Evolutionary conservation across 2,888 invertebrate genomes (phyloP).

Genomic region (Hyalella azteca): DNA sequence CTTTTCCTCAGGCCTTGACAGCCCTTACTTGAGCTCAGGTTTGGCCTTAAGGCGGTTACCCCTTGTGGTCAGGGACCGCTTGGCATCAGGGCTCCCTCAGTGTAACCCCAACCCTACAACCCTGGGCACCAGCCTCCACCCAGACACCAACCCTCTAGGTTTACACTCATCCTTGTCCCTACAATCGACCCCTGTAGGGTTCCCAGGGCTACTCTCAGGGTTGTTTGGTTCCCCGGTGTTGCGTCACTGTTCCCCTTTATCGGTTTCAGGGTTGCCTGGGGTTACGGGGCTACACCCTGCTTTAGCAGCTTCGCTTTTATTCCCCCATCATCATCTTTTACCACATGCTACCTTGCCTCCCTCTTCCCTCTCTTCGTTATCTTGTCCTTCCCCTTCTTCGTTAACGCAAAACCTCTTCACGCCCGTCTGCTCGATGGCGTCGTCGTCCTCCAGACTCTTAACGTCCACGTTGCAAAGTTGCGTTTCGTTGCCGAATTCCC

Average conservation of each 20-base stretch:
- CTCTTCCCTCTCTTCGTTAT: constrained; percentile 37
- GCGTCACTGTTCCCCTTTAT: constrained; percentile 38
- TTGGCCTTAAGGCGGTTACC: constrained; percentile 7
- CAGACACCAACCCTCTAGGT: constrained; percentile 9
- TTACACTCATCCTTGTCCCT: constrained; percentile 42
- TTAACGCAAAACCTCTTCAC: constrained; percentile 35
- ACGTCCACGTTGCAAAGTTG: not conserved
- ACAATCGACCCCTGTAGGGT: constrained; percentile 45
- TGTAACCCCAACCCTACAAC: not conserved
- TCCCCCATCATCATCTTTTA: constrained; percentile 16
- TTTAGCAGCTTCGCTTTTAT: constrained; percentile 49
- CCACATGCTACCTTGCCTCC: constrained; percentile 38
- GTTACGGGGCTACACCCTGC: constrained; percentile 42
- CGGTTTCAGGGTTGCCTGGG: constrained; percentile 39
- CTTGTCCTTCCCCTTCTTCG: constrained; percentile 28
- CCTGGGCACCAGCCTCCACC: not conserved
- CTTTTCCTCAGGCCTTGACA: constrained; percentile 41
- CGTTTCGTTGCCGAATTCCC: not conserved
- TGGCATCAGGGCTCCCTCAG: not conserved
- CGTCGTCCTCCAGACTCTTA: not conserved
- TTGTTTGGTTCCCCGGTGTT: constrained; percentile 41
- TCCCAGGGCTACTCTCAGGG: constrained; percentile 47
- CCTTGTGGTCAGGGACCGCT: constrained; percentile 17
- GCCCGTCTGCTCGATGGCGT: constrained; percentile 25
- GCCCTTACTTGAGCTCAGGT: not conserved